phyloP scores from a whole-genome alignment of 2,113 vertebrate genomes.

The Corythoichthys intestinalis region DNA sequence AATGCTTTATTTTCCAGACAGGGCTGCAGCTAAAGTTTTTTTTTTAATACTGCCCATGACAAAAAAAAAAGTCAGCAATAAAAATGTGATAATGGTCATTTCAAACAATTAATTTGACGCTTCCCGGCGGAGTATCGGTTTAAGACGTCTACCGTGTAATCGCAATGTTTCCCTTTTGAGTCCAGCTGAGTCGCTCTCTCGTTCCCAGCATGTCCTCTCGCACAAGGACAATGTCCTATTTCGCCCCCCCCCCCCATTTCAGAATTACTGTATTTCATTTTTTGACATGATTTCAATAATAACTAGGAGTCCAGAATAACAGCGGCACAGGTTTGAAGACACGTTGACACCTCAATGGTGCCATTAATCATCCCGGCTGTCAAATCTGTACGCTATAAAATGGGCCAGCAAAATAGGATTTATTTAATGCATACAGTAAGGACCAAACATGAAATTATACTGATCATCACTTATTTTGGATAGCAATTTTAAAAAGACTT shows the following conservation, averaged over 20 bases:
- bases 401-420: constrained; percentile 32
- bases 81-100: constrained; percentile 24
- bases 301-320: not conserved
- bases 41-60: constrained; percentile 4
- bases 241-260: not conserved
- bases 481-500: not conserved
- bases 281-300: no score
- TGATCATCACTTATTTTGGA: constrained; percentile 1
- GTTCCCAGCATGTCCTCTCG: constrained; percentile 24
- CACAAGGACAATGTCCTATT: not conserved
- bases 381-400: constrained; percentile 26
- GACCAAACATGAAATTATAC: not conserved
- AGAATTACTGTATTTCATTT: not conserved
- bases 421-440: constrained; percentile 15
- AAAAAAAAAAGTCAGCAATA: constrained; percentile 10
- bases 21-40: constrained; percentile 4
- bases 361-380: constrained; percentile 28
- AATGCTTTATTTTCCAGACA: not conserved
- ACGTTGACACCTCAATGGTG: constrained; percentile 38
- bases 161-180: constrained; percentile 22
- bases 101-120: constrained; percentile 16
- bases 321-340: not conserved
- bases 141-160: constrained; percentile 30
- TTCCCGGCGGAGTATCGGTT: constrained; percentile 14
- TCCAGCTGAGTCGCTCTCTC: constrained; percentile 21